Base-by-base conservation (phyloP, 2,113 vertebrate genomes). In the Cyphomyrus plagiostoma region DNA sequence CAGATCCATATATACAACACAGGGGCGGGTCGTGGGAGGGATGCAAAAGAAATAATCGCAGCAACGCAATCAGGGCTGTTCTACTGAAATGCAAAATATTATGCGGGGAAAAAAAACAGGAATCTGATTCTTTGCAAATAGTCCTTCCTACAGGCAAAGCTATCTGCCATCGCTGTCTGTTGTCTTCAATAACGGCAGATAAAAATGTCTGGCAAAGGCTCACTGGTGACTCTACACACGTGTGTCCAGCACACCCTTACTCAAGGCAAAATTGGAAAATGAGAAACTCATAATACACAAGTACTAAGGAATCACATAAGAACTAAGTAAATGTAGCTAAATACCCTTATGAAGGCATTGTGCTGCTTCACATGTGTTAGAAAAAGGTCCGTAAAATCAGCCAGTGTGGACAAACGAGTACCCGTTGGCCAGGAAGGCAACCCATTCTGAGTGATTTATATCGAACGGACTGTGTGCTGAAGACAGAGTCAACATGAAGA, bases 131-230 rank as follows among this genome's bases (percentile, higher is more conserved):
- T 89, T 88, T 70, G 85, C 86, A 88, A 91, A 92, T 92, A 94
- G 93, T 94, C 92, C 92, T 94, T 93, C 93, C 94, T 93, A 95
- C 93, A 93, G 94, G 94, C 94, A 95, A 95, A 95, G 95, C 94
- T 95, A 94, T 94, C 93, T 90, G 90, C 87, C 90, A 91, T 91
- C 84, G 66, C 93, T 93, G 83, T 0, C 90, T 26, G 90, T 90
- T 92, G 92, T 92, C 92, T 92, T 93, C 94, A 92, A 87, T 92
- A 90, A 92, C 92, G 90, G 89, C 91, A 95, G 95, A 94, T 92
- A 94, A 93, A 92, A 94, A 94, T 89, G 92, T 94, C 92, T 93
- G 93, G 93, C 94, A 94, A 91, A 92, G 92, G 93, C 91, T 93
- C 91, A 92, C 90, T 82, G 74, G 90, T 90, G 89, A 89, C 26